These are phyloP conservation scores for Dolomedes plantarius DNA, from an alignment of 2,888 invertebrate species.

Conservation along the genomic window DNA sequence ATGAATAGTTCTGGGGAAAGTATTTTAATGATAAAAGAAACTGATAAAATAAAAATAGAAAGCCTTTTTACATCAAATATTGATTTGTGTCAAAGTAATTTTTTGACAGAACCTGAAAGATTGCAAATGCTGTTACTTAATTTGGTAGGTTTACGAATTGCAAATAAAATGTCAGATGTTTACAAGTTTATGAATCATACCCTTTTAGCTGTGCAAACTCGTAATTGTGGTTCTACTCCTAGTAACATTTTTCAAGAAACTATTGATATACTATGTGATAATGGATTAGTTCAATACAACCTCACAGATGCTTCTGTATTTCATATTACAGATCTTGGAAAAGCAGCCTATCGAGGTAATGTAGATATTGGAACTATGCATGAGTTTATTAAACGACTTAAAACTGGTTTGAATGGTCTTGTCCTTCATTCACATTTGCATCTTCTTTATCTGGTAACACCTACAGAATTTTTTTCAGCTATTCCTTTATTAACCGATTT, in stretches of 20 bases:
- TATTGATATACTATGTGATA: constrained; percentile 21
- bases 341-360: constrained; percentile 90
- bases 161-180: constrained; percentile 78
- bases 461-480: constrained; percentile 82
- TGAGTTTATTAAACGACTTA: constrained; percentile 85
- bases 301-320: constrained; percentile 63
- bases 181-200: constrained; percentile 81
- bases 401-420: constrained; percentile 84
- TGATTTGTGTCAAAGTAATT: constrained; percentile 80
- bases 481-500: constrained; percentile 79
- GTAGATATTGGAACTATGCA: constrained; percentile 85
- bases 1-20: constrained; percentile 89
- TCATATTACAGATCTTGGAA: constrained; percentile 81
- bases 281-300: constrained; percentile 37
- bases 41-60: constrained; percentile 80
- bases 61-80: constrained; percentile 82
- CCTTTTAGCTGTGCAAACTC: constrained; percentile 82
- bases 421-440: constrained; percentile 89
- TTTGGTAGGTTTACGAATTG: constrained; percentile 83
- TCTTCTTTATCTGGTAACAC: constrained; percentile 90
- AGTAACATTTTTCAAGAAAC: constrained; percentile 37
- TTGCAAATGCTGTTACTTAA: constrained; percentile 83
- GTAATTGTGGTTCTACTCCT: constrained; percentile 25
- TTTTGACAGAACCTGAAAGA: constrained; percentile 78
- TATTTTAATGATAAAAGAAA: constrained; percentile 79